Base-by-base conservation (phyloP, 1,140 invertebrate genomes). In the Rhysida immarginata region DNA sequence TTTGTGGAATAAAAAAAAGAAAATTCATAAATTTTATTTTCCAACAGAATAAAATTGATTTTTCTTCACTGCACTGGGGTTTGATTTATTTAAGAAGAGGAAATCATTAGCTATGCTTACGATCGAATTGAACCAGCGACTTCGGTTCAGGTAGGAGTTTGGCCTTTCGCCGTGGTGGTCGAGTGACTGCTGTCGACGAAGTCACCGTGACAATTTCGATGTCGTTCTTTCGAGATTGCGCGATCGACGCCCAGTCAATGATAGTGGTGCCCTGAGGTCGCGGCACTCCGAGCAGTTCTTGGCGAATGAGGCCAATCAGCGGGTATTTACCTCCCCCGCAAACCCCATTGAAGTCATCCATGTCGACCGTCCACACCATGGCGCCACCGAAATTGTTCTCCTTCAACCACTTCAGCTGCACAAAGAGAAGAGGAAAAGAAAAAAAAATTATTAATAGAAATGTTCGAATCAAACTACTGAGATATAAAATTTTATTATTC, bases 311-410 rank as follows among this genome's bases (percentile, higher is more conserved):
- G 24, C 85, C 83, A 64, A 96, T 92, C 14, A 96, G 70, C 0
- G 92, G 91, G 69, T 92, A 95, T 67, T 85, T 89, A 53, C 86
- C 81, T 14, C 81, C 80, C 1, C 82, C 83, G 65, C 90, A 93
- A 3, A 81, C 73, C 1, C 88, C 89, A 58, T 81, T 86, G 68
- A 95, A 95, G 68, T 96, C 92, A 59, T 96, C 94, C 85, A 96
- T 92, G 63, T 96, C 92, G 0, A 96, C 76, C 0, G 89, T 92
- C 94, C 93, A 97, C 0, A 93, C 85, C 89, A 96, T 96, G 23
- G 91, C 91, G 5, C 95, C 95, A 24, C 83, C 93, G 64, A 84
- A 94, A 16, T 84, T 83, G 53, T 85, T 85, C 43, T 84, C 79
- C 63, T 91, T 91, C 29, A 96, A 76, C 88, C 90, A 98, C 25